A percentile compares a stretch with the other conserved stretches of the same genome.
These are phyloP conservation scores for Oscheius sp. DNA, from an alignment of 1,140 invertebrate genomes.

Conservation along the genomic window DNA sequence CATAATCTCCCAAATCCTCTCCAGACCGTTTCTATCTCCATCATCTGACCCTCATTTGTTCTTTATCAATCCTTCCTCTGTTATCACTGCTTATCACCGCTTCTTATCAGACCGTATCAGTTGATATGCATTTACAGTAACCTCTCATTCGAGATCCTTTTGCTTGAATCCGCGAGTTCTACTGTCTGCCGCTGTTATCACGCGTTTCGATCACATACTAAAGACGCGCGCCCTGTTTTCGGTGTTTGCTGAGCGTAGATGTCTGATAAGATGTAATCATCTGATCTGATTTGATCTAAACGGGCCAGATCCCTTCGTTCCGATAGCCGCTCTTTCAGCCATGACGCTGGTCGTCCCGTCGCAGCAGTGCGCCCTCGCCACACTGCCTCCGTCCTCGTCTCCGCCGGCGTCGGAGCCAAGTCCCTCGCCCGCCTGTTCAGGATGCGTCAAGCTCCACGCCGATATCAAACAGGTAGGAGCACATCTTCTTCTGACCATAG, in stretches of 20 bases:
- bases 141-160: too few relatives aligned
- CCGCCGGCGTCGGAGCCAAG: neutral
- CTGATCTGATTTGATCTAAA: neutral
- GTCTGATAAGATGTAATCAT: slow-evolving; percentile 5
- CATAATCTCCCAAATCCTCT: too few relatives aligned
- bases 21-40: too few relatives aligned
- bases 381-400: neutral
- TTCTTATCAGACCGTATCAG: too few relatives aligned
- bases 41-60: too few relatives aligned
- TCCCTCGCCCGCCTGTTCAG: neutral
- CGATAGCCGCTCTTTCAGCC: slow-evolving; percentile 4
- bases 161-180: neutral
- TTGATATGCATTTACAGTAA: too few relatives aligned
- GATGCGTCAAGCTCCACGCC: neutral
- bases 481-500: neutral
- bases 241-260: slow-evolving; percentile 8
- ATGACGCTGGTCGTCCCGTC: neutral
- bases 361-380: neutral
- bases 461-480: neutral
- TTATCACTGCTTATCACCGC: too few relatives aligned
- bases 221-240: neutral
- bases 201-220: slow-evolving; percentile 1
- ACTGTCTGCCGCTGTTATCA: neutral
- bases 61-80: too few relatives aligned
- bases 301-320: neutral